A percentile compares a stretch with the other conserved stretches of the same genome.
Evolutionary conservation across 2,888 invertebrate genomes (phyloP).

Genomic region (Oasisia sp.): DNA sequence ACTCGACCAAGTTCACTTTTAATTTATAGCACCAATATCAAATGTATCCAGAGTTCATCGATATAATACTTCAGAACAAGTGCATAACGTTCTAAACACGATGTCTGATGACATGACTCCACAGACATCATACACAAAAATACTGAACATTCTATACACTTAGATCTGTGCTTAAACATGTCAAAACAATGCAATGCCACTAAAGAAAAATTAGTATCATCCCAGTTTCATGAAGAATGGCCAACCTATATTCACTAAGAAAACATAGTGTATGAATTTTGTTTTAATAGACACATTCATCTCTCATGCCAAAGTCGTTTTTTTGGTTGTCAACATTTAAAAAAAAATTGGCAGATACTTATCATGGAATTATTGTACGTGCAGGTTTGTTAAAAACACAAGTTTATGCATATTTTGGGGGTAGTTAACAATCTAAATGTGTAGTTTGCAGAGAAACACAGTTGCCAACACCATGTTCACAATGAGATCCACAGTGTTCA

Average conservation of each 20-base stretch:
- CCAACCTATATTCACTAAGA: neutral
- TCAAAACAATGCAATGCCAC: neutral
- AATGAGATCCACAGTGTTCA: too few relatives aligned
- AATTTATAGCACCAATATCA: neutral
- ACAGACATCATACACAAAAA: neutral
- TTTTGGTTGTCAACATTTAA: neutral
- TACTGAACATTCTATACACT: neutral
- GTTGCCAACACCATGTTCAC: too few relatives aligned
- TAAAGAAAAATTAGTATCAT: neutral
- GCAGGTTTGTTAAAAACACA: neutral
- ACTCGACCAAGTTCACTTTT: neutral
- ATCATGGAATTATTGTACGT: neutral
- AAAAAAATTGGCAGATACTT: neutral
- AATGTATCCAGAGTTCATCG: neutral
- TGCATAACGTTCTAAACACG: neutral
- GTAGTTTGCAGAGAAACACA: too few relatives aligned
- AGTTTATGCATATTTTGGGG: neutral
- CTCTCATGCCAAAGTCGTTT: neutral
- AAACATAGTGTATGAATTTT: too few relatives aligned
- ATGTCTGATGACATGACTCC: neutral
- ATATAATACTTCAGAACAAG: neutral
- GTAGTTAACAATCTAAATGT: neutral
- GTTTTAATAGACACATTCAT: neutral
- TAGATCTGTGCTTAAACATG: neutral
- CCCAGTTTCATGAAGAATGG: neutral